These are phyloP conservation scores for Notolepis coatsorum DNA, from an alignment of 2,797 vertebrate species.

Conservation along the genomic window DNA sequence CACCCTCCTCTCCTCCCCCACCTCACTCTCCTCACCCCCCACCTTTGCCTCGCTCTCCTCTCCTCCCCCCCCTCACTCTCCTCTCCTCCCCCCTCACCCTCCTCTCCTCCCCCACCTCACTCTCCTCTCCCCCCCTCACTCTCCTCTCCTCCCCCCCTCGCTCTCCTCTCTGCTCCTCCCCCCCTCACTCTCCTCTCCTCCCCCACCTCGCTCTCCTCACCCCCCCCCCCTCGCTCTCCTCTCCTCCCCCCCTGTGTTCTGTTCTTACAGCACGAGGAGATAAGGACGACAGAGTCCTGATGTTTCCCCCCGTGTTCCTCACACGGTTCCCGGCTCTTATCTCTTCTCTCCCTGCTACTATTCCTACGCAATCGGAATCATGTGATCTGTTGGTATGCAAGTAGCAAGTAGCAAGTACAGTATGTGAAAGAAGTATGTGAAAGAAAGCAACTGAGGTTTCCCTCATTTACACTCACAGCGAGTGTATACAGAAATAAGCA, in stretches of 20 bases:
- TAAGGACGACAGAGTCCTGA: conserved; percentile 50
- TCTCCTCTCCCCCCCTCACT: neutral
- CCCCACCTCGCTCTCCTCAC: no score
- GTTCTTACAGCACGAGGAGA: conserved; percentile 35
- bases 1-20: no score
- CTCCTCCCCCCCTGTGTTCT: conserved; percentile 18
- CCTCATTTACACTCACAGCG: no score
- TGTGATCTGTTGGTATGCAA: no score
- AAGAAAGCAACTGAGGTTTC: no score
- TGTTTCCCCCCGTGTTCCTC: conserved; percentile 44
- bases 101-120: neutral
- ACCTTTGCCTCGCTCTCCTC: no score
- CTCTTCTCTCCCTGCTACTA: conserved; percentile 46
- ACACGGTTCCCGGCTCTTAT: conserved; percentile 27
- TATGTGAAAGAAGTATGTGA: no score
- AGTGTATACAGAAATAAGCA: no score
- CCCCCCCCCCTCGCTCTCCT: conserved; percentile 21
- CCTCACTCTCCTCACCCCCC: no score
- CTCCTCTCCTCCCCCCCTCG: conserved; percentile 6
- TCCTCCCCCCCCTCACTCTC: no score
- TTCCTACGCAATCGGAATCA: no score
- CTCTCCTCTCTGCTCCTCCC: neutral
- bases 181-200: neutral
- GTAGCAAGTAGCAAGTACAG: no score
- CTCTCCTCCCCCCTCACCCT: neutral